phyloP scores from a whole-genome alignment of 23 tunicate species.

The Botrylloides violaceus region DNA sequence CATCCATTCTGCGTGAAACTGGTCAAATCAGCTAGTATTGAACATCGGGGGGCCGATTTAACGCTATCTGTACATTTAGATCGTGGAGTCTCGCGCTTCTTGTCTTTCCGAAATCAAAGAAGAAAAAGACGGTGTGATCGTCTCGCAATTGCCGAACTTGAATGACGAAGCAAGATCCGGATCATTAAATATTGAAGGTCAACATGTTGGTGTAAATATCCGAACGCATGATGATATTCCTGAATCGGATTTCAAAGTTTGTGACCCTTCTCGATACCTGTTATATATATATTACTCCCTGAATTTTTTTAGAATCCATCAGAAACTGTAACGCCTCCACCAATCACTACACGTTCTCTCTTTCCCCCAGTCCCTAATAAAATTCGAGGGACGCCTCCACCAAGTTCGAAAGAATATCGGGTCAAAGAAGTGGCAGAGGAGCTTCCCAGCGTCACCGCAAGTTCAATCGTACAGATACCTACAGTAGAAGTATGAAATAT shows the following conservation, averaged over 20 bases:
- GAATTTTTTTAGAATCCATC: too few relatives aligned
- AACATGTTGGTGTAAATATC: not conserved
- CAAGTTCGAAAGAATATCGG: not conserved
- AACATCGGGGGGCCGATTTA: too few relatives aligned
- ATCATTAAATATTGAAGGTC: not conserved
- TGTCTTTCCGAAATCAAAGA: constrained; percentile 13
- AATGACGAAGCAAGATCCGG: not conserved
- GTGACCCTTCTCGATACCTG: too few relatives aligned
- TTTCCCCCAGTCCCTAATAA: constrained; percentile 8
- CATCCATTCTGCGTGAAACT: too few relatives aligned
- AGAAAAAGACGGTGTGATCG: constrained; percentile 16
- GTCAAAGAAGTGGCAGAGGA: not conserved
- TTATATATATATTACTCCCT: too few relatives aligned
- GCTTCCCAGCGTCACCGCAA: constrained; percentile 1
- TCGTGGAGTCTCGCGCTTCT: constrained; percentile 13
- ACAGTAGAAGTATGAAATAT: constrained; percentile 4
- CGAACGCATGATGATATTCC: not conserved
- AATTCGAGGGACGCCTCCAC: constrained; percentile 15
- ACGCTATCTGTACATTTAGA: too few relatives aligned
- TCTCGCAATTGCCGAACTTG: constrained; percentile 1
- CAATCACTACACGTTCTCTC: not conserved
- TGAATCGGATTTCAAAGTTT: too few relatives aligned
- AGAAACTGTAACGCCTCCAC: constrained; percentile 15
- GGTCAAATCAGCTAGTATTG: too few relatives aligned
- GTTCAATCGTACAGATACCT: constrained; percentile 2